phyloP scores from a whole-genome alignment of 2,113 vertebrate species.

The Hyaena hyaena region DNA sequence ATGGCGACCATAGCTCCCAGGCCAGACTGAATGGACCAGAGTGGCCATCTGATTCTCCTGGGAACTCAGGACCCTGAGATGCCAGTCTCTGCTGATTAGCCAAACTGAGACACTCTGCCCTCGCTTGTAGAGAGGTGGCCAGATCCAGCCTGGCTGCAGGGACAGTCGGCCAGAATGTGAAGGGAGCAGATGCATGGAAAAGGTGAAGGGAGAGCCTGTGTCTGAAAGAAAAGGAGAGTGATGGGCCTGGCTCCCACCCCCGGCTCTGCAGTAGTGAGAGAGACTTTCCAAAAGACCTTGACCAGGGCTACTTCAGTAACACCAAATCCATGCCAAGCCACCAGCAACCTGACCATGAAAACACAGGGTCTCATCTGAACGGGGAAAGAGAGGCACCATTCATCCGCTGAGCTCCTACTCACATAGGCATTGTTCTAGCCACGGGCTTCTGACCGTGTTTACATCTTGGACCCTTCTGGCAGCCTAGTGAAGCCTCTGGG shows the following conservation, averaged over 20 bases:
- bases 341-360: background rate
- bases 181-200: background rate
- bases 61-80: background rate
- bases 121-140: fast-evolving
- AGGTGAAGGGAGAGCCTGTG: background rate
- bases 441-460: background rate
- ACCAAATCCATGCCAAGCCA: background rate
- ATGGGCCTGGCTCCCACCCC: background rate
- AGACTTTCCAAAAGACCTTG: background rate
- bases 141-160: background rate
- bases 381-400: background rate
- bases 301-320: background rate
- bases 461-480: background rate
- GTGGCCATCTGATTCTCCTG: background rate
- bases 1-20: background rate
- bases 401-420: background rate
- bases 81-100: background rate
- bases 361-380: background rate
- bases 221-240: background rate
- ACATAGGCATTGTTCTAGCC: fast-evolving
- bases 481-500: background rate
- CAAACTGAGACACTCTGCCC: background rate
- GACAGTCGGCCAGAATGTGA: background rate
- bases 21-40: background rate
- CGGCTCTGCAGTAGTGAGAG: background rate